Evolutionary conservation across 2,888 invertebrate species (phyloP).

Genomic region (Ophion costatus): DNA sequence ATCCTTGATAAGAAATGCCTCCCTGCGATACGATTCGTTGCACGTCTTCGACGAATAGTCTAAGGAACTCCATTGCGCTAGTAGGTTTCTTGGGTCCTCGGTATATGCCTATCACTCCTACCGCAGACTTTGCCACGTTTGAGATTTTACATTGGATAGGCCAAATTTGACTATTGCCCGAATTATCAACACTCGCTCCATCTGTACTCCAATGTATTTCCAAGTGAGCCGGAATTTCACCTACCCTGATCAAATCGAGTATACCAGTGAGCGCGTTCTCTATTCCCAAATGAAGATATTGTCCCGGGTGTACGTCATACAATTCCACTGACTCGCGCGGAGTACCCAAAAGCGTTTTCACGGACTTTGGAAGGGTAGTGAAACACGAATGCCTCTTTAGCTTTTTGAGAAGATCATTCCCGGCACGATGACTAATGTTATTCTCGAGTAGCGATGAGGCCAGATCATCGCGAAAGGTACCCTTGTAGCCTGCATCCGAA

Average conservation of each 20-base stretch:
- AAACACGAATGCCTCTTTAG: slow-evolving; percentile 29
- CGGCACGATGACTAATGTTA: slow-evolving; percentile 22
- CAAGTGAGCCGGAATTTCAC: slow-evolving; percentile 11
- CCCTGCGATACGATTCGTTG: slow-evolving; percentile 19
- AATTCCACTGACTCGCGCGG: no score
- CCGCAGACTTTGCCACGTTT: slow-evolving; percentile 48
- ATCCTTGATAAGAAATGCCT: slow-evolving; percentile 38
- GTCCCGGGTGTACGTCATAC: slow-evolving; percentile 1
- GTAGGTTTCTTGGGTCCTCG: slow-evolving; percentile 48
- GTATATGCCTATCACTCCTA: slow-evolving; percentile 61
- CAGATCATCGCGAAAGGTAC: slow-evolving; percentile 5
- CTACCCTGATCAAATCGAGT: neutral
- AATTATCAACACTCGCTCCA: slow-evolving; percentile 14
- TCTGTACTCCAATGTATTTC: slow-evolving; percentile 30
- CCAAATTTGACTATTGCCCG: slow-evolving; percentile 58
- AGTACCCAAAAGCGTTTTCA: slow-evolving; percentile 28
- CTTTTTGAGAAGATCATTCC: slow-evolving; percentile 24
- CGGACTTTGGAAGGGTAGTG: slow-evolving; percentile 22
- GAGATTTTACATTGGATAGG: slow-evolving; percentile 50
- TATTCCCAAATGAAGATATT: slow-evolving; percentile 47
- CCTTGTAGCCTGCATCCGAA: neutral
- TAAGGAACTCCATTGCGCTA: slow-evolving; percentile 13
- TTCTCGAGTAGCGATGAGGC: slow-evolving; percentile 21
- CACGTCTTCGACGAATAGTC: slow-evolving; percentile 7
- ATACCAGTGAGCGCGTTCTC: neutral